Base-by-base conservation (phyloP, 92 coral and sea anemone species). In the Diadumene lineata region DNA sequence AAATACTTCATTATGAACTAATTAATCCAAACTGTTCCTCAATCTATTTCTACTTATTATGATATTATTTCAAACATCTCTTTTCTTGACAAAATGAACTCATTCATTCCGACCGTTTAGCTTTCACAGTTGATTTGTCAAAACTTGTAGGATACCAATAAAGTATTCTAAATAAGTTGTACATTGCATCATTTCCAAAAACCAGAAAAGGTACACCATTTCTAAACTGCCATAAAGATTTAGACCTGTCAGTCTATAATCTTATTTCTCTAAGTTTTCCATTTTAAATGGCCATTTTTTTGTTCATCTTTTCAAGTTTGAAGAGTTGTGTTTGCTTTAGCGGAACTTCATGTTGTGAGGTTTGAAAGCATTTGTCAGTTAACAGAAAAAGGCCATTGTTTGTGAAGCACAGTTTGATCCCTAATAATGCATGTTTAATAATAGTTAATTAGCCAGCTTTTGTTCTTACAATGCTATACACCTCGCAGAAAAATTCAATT, bases 361-460 rank as follows among this genome's bases (percentile, higher is more conserved):
- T 58, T 58, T 58, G 29, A n/a, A 58, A 22, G 15, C 27, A 1
- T 31, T 58, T 15, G 27, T 58, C 29, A 58, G 29, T 58, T 1
- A 58, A 58, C 64, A 58, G 26, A 23, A 28, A 60, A 62, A 31
- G 21, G 21, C 68, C 31, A 4, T 62, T 62, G 68, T 62, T 62
- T 1, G 32, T 1, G 13, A 23, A 7, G 27, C 16, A 23, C 38
- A 62, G 38, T 62, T 29, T 11, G 68, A 1, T n/a, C 21, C 13
- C 68, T 16, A 62, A 28, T 62, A 28, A 27, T 62, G 68, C 31
- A 28, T 62, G 68, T 62, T 62, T 62, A 62, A 62, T 62, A 28
- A 28, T 62, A 28, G 38, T 62, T 62, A 3, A 62, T 62, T 62
- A 62, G 17, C 38, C 4, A 19, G 2, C 43, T 19, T 4, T 62